Percentiles rank a stretch among this genome's conserved stretches.
Evolutionary conservation across 2,797 vertebrate species (phyloP).

Genomic region (Mus spretus): DNA sequence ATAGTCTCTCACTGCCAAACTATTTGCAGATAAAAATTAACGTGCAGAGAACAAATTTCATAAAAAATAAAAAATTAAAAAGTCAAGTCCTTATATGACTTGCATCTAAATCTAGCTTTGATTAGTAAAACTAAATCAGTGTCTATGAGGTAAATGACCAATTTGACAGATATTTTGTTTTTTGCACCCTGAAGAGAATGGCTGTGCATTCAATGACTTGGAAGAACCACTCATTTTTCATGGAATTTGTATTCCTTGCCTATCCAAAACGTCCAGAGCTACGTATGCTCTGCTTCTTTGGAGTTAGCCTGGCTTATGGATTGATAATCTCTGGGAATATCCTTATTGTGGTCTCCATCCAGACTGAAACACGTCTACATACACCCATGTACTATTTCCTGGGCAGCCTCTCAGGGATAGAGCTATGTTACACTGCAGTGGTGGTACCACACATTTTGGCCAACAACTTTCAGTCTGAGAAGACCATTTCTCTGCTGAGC

Average conservation of each 20-base stretch:
- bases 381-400: constrained; percentile 84
- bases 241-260: constrained; percentile 76
- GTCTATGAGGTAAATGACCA: background rate
- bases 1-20: background rate
- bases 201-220: constrained; percentile 44
- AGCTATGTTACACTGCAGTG: constrained; percentile 81
- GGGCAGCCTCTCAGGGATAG: constrained; percentile 74
- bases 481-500: constrained; percentile 59
- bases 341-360: constrained; percentile 69
- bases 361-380: constrained; percentile 69
- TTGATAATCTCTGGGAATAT: constrained; percentile 73
- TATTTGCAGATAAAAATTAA: background rate
- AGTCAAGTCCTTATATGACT: background rate
- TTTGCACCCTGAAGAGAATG: background rate
- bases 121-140: background rate
- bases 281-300: constrained; percentile 60
- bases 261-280: constrained; percentile 65
- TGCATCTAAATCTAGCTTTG: background rate
- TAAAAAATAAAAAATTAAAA: background rate
- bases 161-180: background rate
- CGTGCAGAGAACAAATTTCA: background rate
- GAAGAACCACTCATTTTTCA: constrained; percentile 65
- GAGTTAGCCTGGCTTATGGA: constrained; percentile 72
- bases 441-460: constrained; percentile 80
- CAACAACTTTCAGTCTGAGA: constrained; percentile 48